Evolutionary conservation across 2,797 vertebrate genomes (phyloP), one percentile per base, ranked within the genome.

Genomic region (Ptychadena robeensis): DNA sequence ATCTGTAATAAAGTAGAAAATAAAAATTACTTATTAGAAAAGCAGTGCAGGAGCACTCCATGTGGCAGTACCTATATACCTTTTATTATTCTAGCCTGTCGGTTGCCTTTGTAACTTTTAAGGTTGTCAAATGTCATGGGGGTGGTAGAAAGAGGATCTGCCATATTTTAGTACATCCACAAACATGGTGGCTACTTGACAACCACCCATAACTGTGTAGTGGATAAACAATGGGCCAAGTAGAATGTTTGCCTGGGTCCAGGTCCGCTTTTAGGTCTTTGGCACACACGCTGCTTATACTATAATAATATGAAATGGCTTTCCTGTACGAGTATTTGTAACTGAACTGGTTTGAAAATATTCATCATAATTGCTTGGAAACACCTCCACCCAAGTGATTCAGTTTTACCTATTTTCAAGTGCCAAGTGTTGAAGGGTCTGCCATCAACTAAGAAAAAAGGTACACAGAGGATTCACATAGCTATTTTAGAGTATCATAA

Each of bases 401-500:
- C 38, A 4, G 22, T 30, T 37, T 31, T 61, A 76, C 72, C 44
- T 82, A 68, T 82, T 57, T 75, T 75, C 35, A 61, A 30, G 27
- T 69, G 80, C 80, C 80, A 82, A 71, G 59, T 34, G 73, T 70
- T 35, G 38, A 37, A 63, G 44, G 53, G 65, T 71, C 73, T 77
- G 72, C 57, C 81, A 64, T 83, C 59, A 78, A 78, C 53, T 63
- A 64, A 72, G 71, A 66, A n/a, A 79, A 72, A 64, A 37, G n/a
- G 64, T 37, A 73, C 67, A 83, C 68, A 73, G 35, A 71, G 68
- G 67, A 72, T 63, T 77, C 53, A 37, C 53, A 72, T 34, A 37
- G 67, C 74, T 72, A 77, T 83, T 78, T 78, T 53, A 82, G n/a
- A 82, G 70, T 34, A 77, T 72, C 37, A 70, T 53, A 69, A 93